Base-by-base conservation (phyloP, 2,797 vertebrate genomes). In the Nasua narica region DNA sequence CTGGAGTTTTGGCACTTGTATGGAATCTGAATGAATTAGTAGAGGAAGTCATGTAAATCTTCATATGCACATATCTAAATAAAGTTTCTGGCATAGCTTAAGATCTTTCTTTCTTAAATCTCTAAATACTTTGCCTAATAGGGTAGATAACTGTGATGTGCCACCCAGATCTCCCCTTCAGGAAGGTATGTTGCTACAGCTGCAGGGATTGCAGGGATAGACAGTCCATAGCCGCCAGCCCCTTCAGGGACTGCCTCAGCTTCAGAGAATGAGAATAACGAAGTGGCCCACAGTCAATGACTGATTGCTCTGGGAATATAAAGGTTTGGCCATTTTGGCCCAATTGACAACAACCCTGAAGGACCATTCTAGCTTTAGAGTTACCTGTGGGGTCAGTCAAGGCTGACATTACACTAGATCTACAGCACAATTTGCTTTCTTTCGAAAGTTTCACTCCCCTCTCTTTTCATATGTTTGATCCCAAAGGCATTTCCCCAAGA, bases 81-180 rank as follows among this genome's bases (percentile, higher is more conserved):
- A 23, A 50, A 52, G 23, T 62, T 87, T 79, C 50, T 88, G 56
- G 37, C 37, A 50, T 70, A 37, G 21, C 32, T 87, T 83, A 86
- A 86, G 21, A 88, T 81, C 50, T 79, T 60, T 77, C 27, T 79
- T 84, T 91, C 15, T 74, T 65, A 60, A 88, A 70, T 85, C 29
- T 94, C 35, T 91, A 48, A 86, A n/a, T 92, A 35, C n/a, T 90
- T 97, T 90, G 60, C 37, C 52, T 43, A 25, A 2, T 86, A n/a
- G 82, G 25, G 35, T 81, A 86, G 69, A 12, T 81, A 35, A 48
- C 7, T 40, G 2, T 78, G 9, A 78, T 84, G 10, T 88, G n/a
- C 21, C 35, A 48, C 52, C 29, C 60, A 67, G 19, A 7, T 48
- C 60, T 93, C 21, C 7, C 19, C 78, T 88, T 65, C 40, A 29